Base-by-base conservation (phyloP, 2,888 invertebrate genomes). In the Pristionchus mayeri region DNA sequence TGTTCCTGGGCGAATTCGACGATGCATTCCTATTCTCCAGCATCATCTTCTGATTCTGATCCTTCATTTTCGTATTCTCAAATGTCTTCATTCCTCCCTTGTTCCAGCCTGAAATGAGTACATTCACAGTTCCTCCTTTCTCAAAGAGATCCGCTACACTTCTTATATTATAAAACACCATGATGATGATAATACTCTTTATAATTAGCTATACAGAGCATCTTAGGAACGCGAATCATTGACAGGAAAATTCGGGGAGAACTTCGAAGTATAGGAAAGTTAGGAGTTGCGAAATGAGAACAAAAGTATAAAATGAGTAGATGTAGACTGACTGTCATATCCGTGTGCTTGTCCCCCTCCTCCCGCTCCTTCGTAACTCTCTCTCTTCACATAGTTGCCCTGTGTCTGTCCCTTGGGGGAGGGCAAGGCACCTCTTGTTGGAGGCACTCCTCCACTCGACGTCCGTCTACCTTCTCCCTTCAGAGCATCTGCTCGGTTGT, bases 11-110 rank as follows among this genome's bases (percentile, higher is more conserved):
- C 3, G 75, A 75, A 48, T 75, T 75, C 1, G 75, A 24, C 13
- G 75, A 2, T n/a, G 1, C 30, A 67, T 67, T 75, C 48, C 48
- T 75, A 75, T 75, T 75, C 6, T 75, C 75, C 16, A 75, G 48
- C 48, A 75, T 75, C 75, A 75, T 75, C 27, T 75, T 75, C 44
- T 75, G n/a, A n/a, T n/a, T n/a, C n/a, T n/a, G 79, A 30, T 79
- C 79, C 30, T 54, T 50, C 30, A 52, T 34, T 54, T 79, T 79
- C 16, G 50, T 30, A 37, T 52, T 79, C 79, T 79, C 79, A 18
- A 52, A 79, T n/a, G 79, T 79, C 54, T 79, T 79, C 79, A 44
- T 37, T 44, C 75, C 75, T 75, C 48, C 44, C 24, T 44, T 75
- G 16, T 18, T 18, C 75, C 75, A 75, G 24, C 24, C 75, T 75